Evolutionary conservation across 2,888 invertebrate genomes (phyloP), one percentile per base, ranked within the genome.

Genomic region (Rotaria sp.): DNA sequence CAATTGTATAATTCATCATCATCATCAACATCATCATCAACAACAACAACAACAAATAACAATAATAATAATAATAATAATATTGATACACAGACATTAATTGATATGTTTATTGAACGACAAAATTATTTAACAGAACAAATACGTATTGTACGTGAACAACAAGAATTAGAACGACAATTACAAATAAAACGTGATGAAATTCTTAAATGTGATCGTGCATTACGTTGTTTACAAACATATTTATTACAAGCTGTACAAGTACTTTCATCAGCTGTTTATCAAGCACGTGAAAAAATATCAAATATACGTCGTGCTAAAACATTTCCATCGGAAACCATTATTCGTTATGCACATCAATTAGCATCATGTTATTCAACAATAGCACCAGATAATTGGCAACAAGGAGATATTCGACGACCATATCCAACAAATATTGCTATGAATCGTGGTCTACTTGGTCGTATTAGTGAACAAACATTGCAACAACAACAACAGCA

Each of bases 351-450:
- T 86, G 86, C 87, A 5, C 88, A 88, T 59, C 86, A 87, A 75
- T 87, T 88, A 41, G 88, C 87, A 38, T 86, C 88, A 18, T 84
- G 86, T 38, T 85, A 88, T 85, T 88, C 88, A 48, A 88, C 86
- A 24, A 85, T 88, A 30, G 88, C 88, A 38, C 88, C 88, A 13
- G 87, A 88, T 21, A 87, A 87, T 85, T 88, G 88, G 88, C 80
- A 84, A 50, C 87, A 55, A 15, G 88, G 88, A 8, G 87, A 88
- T 87, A 86, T 87, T 18, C 80, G 87, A n/a, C 67, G 88, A 38
- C 88, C 88, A 10, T 88, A 88, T 85, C 88, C 88, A 48, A 88
- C 86, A n/a, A 87, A 88, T 41, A 87, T 86, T 30, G 87, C 88
- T 45, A 88, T 88, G 84, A 80, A 87, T 45, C 67, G 87, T n/a